Conservation (phyloP, 2,888 invertebrate genomes). For the Ganaspis brasiliensis region DNA sequence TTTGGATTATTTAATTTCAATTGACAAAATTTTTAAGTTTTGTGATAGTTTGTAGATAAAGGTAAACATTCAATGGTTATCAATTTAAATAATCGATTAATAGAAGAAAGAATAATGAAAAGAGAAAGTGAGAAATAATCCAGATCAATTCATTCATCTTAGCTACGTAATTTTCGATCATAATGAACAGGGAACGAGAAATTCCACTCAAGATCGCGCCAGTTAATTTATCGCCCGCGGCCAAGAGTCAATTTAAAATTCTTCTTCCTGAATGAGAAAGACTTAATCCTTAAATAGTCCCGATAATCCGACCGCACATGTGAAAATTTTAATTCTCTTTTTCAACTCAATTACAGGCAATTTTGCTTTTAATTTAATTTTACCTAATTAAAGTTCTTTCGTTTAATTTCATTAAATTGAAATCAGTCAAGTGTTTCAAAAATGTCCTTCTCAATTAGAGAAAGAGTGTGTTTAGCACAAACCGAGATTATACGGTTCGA, state of each 20-base stretch:
- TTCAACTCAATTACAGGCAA: constrained; percentile 3
- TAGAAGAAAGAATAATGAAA: not conserved
- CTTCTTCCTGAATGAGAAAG: constrained; percentile 41
- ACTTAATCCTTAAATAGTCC: constrained; percentile 30
- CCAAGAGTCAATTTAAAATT: constrained; percentile 36
- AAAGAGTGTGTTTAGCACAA: too few species aligned
- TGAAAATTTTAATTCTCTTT: constrained; percentile 32
- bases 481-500: too few species aligned
- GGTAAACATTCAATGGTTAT: too few species aligned
- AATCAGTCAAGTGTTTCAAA: not conserved
- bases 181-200: constrained; percentile 34
- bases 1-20: too few species aligned
- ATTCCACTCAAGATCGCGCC: constrained; percentile 28
- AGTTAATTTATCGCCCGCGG: constrained; percentile 17
- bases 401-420: not conserved
- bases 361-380: constrained; percentile 35
- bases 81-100: not conserved
- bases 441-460: too few species aligned
- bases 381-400: not conserved
- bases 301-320: constrained; percentile 20
- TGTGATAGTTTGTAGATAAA: too few species aligned
- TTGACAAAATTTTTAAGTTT: too few species aligned
- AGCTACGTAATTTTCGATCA: constrained; percentile 19
- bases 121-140: constrained; percentile 29
- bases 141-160: constrained; percentile 26